Percentiles rank a stretch among this genome's conserved stretches.
Conservation (phyloP, 2,797 vertebrate species). For the Lagodon rhomboides region DNA sequence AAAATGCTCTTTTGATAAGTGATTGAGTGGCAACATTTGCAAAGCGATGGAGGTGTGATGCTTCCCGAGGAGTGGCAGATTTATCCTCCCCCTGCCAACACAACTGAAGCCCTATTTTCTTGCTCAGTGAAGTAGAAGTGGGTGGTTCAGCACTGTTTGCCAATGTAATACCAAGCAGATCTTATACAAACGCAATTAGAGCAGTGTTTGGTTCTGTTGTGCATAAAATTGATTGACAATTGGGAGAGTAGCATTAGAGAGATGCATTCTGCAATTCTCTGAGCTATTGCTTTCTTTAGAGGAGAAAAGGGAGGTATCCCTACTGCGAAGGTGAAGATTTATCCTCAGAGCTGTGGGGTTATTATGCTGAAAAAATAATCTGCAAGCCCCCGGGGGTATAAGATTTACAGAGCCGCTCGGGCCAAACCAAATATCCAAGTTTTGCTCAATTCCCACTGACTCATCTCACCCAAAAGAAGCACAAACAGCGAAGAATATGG, state of each 20-base stretch:
- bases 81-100: conserved; percentile 71
- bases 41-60: conserved; percentile 70
- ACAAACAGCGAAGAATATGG: not conserved
- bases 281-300: conserved; percentile 42
- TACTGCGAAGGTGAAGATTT: conserved; percentile 56
- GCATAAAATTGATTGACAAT: conserved; percentile 72
- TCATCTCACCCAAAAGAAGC: conserved; percentile 12
- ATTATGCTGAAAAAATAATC: conserved; percentile 59
- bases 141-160: conserved; percentile 74
- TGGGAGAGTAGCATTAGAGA: conserved; percentile 44
- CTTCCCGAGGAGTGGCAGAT: conserved; percentile 73
- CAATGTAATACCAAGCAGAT: conserved; percentile 73
- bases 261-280: conserved; percentile 49
- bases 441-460: conserved; percentile 37
- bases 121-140: conserved; percentile 77
- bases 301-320: conserved; percentile 32
- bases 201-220: conserved; percentile 64
- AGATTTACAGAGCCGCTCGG: conserved; percentile 34
- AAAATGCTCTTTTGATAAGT: conserved; percentile 67
- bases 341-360: conserved; percentile 48
- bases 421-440: conserved; percentile 51
- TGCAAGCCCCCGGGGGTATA: conserved; percentile 22
- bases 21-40: conserved; percentile 56
- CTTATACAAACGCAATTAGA: conserved; percentile 79
- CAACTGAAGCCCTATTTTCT: conserved; percentile 72